Conservation (phyloP, 2,888 invertebrate genomes). For the Drosophila phalerata region DNA sequence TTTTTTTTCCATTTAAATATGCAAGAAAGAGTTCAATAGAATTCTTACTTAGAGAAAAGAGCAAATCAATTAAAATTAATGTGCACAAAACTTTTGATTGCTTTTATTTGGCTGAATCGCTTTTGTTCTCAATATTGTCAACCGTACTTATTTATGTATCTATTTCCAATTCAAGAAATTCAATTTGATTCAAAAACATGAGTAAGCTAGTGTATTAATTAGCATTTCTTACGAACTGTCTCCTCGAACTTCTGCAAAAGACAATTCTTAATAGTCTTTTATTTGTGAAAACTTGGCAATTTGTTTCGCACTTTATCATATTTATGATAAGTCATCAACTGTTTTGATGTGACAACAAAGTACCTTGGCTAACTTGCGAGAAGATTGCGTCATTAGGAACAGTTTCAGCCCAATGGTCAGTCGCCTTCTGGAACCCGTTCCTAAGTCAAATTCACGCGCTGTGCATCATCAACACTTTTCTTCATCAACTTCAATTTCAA, state of each 20-base stretch:
- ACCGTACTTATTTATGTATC: slow-evolving; percentile 17
- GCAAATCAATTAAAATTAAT: slow-evolving; percentile 73
- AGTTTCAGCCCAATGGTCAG: slow-evolving; percentile 1
- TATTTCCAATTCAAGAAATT: slow-evolving; percentile 40
- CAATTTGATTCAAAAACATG: slow-evolving; percentile 8
- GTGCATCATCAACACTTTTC: slow-evolving; percentile 23
- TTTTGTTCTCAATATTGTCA: slow-evolving; percentile 43
- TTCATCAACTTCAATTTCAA: slow-evolving; percentile 42
- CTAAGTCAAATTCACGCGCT: slow-evolving; percentile 15
- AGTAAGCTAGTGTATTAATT: slow-evolving; percentile 29
- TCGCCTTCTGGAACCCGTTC: slow-evolving; percentile 16
- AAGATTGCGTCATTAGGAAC: slow-evolving; percentile 32
- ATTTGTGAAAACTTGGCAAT: slow-evolving; percentile 10
- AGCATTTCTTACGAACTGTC: slow-evolving; percentile 37
- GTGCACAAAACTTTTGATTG: slow-evolving; percentile 60
- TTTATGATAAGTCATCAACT: slow-evolving; percentile 40
- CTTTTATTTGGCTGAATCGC: slow-evolving; percentile 27
- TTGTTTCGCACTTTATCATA: slow-evolving; percentile 32
- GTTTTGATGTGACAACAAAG: slow-evolving; percentile 25
- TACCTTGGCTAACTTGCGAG: slow-evolving; percentile 2
- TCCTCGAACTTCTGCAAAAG: background rate
- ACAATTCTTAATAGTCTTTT: slow-evolving; percentile 12
- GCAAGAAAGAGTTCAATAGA: slow-evolving; percentile 31
- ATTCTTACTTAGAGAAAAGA: slow-evolving; percentile 33
- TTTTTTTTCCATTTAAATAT: background rate